A percentile compares a stretch with the other conserved stretches of the same genome.
Evolutionary conservation across 1,140 invertebrate species (phyloP).

Genomic region (Whitmania pigra): DNA sequence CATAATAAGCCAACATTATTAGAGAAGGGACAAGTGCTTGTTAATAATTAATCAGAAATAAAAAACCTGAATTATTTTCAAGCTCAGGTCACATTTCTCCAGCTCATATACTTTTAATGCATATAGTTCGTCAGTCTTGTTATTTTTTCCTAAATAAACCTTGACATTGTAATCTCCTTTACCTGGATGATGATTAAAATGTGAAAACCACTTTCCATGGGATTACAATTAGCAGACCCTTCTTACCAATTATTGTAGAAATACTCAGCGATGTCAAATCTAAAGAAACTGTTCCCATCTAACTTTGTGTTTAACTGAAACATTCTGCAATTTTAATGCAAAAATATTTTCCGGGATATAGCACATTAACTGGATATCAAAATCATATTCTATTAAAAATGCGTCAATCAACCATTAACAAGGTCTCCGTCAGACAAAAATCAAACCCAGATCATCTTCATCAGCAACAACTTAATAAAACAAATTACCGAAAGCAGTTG

Average conservation of each 20-base stretch:
- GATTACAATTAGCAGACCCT: neutral
- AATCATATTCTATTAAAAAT: too few relatives aligned
- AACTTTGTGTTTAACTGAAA: too few relatives aligned
- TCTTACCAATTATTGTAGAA: neutral
- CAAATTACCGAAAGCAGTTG: too few relatives aligned
- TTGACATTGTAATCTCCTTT: slow-evolving; percentile 54
- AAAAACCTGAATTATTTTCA: slow-evolving; percentile 53
- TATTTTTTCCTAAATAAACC: slow-evolving; percentile 57
- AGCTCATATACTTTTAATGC: slow-evolving; percentile 63
- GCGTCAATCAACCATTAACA: too few relatives aligned
- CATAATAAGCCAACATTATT: slow-evolving; percentile 26
- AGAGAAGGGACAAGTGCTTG: slow-evolving; percentile 20
- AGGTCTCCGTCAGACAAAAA: too few relatives aligned
- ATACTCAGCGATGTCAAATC: neutral
- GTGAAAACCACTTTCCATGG: neutral
- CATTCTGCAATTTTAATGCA: too few relatives aligned
- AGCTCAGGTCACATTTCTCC: slow-evolving; percentile 55
- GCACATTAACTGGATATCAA: too few relatives aligned
- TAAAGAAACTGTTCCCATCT: slow-evolving; percentile 6
- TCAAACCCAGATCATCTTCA: too few relatives aligned
- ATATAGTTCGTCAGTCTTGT: slow-evolving; percentile 54
- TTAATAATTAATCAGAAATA: slow-evolving; percentile 19
- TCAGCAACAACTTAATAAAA: too few relatives aligned
- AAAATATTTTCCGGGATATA: too few relatives aligned
- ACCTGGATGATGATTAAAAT: slow-evolving; percentile 30